These are phyloP conservation scores for Amphipoea lucens DNA, from an alignment of 2,888 invertebrate species.

Conservation along the genomic window DNA sequence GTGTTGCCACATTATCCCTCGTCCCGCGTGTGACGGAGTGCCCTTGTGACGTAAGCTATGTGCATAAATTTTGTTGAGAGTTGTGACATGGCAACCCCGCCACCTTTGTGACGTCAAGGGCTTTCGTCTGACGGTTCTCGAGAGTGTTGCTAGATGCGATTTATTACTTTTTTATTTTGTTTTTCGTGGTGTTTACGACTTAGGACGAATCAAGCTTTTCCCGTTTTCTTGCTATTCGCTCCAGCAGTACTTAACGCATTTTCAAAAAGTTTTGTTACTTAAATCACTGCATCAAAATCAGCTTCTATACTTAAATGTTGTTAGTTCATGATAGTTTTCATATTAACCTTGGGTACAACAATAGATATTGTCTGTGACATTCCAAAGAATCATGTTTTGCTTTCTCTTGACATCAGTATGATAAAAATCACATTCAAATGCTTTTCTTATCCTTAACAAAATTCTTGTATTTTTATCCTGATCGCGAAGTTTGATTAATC, in stretches of 20 bases:
- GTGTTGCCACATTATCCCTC: slow-evolving; percentile 72
- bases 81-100: slow-evolving; percentile 76
- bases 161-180: slow-evolving; percentile 64
- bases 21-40: slow-evolving; percentile 77
- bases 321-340: neutral
- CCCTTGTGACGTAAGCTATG: slow-evolving; percentile 83
- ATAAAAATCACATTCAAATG: slow-evolving; percentile 21
- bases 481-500: slow-evolving; percentile 47
- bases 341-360: neutral
- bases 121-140: slow-evolving; percentile 67
- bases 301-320: neutral
- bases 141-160: slow-evolving; percentile 65
- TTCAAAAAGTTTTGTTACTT: neutral
- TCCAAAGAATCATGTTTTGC: neutral
- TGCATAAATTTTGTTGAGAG: slow-evolving; percentile 86
- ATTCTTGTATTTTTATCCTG: slow-evolving; percentile 57
- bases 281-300: neutral
- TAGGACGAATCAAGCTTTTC: slow-evolving; percentile 12
- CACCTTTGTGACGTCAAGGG: slow-evolving; percentile 76
- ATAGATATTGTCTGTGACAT: neutral
- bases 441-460: slow-evolving; percentile 50
- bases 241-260: no score
- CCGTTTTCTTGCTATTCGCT: neutral
- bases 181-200: slow-evolving; percentile 52
- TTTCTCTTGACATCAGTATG: slow-evolving; percentile 2